Evolutionary conservation across 2,888 invertebrate genomes (phyloP), one percentile per base, ranked within the genome.

Genomic region (Quadroppia sp.): DNA sequence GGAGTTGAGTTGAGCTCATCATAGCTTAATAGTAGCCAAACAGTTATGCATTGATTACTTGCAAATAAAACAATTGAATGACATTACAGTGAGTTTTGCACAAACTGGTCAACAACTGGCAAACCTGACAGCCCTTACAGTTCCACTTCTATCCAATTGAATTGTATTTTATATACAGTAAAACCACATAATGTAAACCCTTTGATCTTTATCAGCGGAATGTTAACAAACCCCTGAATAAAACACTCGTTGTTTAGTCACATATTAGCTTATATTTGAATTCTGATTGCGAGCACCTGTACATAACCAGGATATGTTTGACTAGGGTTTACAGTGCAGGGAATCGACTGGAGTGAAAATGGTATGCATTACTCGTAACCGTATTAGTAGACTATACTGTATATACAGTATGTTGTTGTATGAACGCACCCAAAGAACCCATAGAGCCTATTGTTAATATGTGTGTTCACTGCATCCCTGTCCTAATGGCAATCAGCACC

Each of bases 81-180:
- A 59, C 56, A 25, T 59, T 59, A n/a, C n/a, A n/a, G n/a, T 25
- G 56, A 25, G 56, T 59, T 59, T 59, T 23, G 25, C 56, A 28
- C 25, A n/a, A 59, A 59, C 20, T 59, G 25, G 25, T 15, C 28
- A 59, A n/a, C n/a, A n/a, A n/a, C n/a, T n/a, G n/a, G n/a, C n/a
- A n/a, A n/a, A n/a, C n/a, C n/a, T n/a, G n/a, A n/a, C n/a, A n/a
- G n/a, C n/a, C n/a, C n/a, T n/a, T n/a, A n/a, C n/a, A n/a, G n/a
- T n/a, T n/a, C n/a, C n/a, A n/a, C n/a, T n/a, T n/a, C n/a, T n/a
- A n/a, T n/a, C n/a, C n/a, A n/a, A n/a, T n/a, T n/a, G n/a, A n/a
- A n/a, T n/a, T n/a, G n/a, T n/a, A n/a, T n/a, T n/a, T n/a, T n/a
- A n/a, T n/a, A n/a, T n/a, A n/a, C n/a, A n/a, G n/a, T n/a, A n/a